Evolutionary conservation across 2,888 invertebrate genomes (phyloP).

Genomic region (Synergus laeviventris): DNA sequence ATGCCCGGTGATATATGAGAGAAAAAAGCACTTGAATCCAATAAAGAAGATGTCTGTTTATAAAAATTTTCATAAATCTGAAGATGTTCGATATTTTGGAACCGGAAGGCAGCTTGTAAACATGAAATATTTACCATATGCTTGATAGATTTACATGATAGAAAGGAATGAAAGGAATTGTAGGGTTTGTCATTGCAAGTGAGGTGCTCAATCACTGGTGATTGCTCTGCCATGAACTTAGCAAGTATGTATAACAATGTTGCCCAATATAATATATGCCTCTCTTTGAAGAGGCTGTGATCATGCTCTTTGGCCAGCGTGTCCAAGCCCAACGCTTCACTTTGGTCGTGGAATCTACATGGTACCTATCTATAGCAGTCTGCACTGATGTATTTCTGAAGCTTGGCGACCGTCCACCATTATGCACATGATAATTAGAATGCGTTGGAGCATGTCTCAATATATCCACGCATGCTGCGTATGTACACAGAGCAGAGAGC

Average conservation of each 20-base stretch:
- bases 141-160: too few species aligned
- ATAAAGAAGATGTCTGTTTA: background rate
- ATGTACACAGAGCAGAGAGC: constrained; percentile 51
- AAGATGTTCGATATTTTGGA: too few species aligned
- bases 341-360: constrained; percentile 59
- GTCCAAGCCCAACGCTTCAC: constrained; percentile 49
- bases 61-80: too few species aligned
- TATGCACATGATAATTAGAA: constrained; percentile 77
- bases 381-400: constrained; percentile 74
- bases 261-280: constrained; percentile 23
- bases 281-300: background rate
- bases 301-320: constrained; percentile 26
- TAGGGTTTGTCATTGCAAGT: constrained; percentile 6
- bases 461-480: constrained; percentile 71
- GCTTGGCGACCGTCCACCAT: constrained; percentile 75
- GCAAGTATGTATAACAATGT: constrained; percentile 24
- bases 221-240: constrained; percentile 14
- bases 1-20: constrained; percentile 29
- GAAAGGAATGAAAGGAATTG: background rate
- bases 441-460: constrained; percentile 76
- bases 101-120: too few species aligned
- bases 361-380: constrained; percentile 69
- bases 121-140: too few species aligned
- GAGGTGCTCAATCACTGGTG: background rate
- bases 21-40: constrained; percentile 6